Percentiles rank a stretch among this genome's conserved stretches.
Conservation (phyloP, 2,797 vertebrate species). For the Pantherophis vulpinus region DNA sequence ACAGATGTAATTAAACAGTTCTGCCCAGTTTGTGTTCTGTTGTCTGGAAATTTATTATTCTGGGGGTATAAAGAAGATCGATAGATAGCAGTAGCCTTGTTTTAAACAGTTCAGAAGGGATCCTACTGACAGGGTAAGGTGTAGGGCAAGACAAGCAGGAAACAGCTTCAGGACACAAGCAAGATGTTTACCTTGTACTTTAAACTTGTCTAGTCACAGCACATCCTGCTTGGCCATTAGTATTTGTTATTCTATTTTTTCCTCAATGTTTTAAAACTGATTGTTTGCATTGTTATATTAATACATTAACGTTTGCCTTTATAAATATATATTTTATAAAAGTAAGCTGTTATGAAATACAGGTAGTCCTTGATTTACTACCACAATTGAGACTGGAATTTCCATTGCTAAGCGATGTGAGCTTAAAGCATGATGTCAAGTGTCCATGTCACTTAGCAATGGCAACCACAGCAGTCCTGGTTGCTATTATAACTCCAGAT, state of each 20-base stretch:
- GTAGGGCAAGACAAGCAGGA: constrained; percentile 43
- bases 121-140: constrained; percentile 55
- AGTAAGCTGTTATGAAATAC: background rate
- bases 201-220: constrained; percentile 61
- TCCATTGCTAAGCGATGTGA: background rate
- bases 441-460: background rate
- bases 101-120: constrained; percentile 58
- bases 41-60: constrained; percentile 80
- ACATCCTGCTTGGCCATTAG: constrained; percentile 49
- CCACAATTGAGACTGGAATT: background rate
- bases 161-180: constrained; percentile 67
- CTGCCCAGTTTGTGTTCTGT: constrained; percentile 75
- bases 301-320: constrained; percentile 17
- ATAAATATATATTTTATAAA: background rate
- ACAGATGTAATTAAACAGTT: constrained; percentile 87
- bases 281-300: constrained; percentile 27
- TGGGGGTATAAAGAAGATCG: constrained; percentile 80
- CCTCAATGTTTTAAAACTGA: constrained; percentile 29
- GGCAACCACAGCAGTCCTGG: background rate
- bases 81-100: constrained; percentile 75
- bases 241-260: constrained; percentile 49
- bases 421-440: background rate
- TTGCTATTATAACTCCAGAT: background rate
- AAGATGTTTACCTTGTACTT: constrained; percentile 67
- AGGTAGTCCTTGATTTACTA: background rate